Conservation (phyloP, 2,888 invertebrate species). For the Physocephala rufipes region DNA sequence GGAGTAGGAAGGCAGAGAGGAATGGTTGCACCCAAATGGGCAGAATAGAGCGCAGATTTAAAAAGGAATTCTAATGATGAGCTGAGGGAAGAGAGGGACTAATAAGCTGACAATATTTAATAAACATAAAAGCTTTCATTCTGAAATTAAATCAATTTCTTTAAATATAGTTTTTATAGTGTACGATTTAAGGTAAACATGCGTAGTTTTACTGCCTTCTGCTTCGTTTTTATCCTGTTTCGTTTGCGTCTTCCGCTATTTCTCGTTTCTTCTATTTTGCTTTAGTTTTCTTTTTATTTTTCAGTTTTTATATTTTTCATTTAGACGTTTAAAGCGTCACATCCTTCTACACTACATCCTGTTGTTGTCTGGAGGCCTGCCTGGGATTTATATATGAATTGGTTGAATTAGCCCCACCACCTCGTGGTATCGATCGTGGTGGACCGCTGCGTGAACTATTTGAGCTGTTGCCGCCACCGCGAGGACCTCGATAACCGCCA, state of each 20-base stretch:
- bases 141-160: conserved; percentile 42
- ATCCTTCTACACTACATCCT: conserved; percentile 44
- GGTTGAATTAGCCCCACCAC: conserved; percentile 47
- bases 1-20: too few species aligned
- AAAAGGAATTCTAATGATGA: too few species aligned
- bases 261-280: conserved; percentile 30
- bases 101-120: conserved; percentile 30
- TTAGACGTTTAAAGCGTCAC: background rate
- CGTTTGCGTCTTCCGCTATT: conserved; percentile 22
- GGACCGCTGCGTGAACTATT: conserved; percentile 52
- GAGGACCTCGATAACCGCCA: conserved; percentile 57
- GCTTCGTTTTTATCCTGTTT: conserved; percentile 47
- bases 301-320: conserved; percentile 59
- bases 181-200: conserved; percentile 23
- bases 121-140: conserved; percentile 41
- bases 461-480: conserved; percentile 52
- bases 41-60: background rate
- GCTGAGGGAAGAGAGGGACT: conserved; percentile 1
- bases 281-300: conserved; percentile 29
- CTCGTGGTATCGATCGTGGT: conserved; percentile 52
- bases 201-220: conserved; percentile 43
- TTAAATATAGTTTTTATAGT: conserved; percentile 36
- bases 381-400: conserved; percentile 58
- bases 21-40: too few species aligned
- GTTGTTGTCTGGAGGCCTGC: conserved; percentile 49